Evolutionary conservation across 2,113 vertebrate species (phyloP).

Genomic region (Astatotilapia flaviijosephi): DNA sequence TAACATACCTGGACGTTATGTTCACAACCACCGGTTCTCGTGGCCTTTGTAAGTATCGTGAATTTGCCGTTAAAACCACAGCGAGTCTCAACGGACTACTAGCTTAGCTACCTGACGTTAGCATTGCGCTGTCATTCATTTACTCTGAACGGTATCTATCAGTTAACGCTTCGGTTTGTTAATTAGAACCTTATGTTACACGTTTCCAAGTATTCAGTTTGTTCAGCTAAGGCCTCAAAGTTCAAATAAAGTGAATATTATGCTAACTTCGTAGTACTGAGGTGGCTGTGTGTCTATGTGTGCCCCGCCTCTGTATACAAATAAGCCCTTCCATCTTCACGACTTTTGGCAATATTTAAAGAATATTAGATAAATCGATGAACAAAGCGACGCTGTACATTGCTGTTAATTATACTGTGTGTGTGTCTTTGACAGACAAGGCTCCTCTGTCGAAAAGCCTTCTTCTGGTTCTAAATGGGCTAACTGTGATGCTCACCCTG

Average conservation of each 20-base stretch:
- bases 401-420: background rate
- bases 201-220: background rate
- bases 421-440: conserved; percentile 59
- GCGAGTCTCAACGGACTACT: background rate
- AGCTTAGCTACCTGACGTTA: conserved; percentile 4
- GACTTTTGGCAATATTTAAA: background rate
- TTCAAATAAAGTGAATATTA: background rate
- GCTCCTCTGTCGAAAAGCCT: conserved; percentile 74
- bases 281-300: background rate
- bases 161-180: background rate
- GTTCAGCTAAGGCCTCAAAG: background rate
- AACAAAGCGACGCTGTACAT: background rate
- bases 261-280: background rate
- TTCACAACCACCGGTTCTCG: conserved; percentile 73
- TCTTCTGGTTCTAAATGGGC: conserved; percentile 66
- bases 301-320: background rate
- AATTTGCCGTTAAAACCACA: background rate
- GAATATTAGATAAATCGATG: background rate
- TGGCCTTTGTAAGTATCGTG: conserved; percentile 70
- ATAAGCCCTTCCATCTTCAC: background rate
- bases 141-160: background rate
- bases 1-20: conserved; percentile 37
- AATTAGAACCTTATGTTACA: background rate
- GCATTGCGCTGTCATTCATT: conserved; percentile 60
- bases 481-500: conserved; percentile 68